Percentiles rank a stretch among this genome's conserved stretches.
Conservation (phyloP, 2,113 vertebrate genomes). For the Campylomormyrus tamandua region DNA sequence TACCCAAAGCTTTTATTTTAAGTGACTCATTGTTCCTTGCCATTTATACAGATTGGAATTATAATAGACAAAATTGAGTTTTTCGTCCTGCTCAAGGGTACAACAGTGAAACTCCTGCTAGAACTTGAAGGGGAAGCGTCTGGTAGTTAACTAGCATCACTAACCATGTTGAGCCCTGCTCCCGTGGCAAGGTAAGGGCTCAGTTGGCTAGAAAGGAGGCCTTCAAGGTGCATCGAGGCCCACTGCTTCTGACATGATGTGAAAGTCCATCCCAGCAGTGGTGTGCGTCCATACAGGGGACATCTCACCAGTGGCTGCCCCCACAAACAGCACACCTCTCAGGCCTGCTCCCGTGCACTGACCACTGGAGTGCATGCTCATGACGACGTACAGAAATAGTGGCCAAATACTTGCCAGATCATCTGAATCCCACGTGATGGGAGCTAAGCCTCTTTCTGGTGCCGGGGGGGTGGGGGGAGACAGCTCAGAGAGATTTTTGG, state of each 20-base stretch:
- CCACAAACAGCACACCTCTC: neutral
- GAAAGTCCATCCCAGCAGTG: neutral
- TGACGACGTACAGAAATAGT: neutral
- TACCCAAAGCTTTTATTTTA: neutral
- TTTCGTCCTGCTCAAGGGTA: neutral
- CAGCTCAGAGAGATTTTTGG: neutral
- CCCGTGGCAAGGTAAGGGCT: neutral
- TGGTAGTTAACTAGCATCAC: neutral
- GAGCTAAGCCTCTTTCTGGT: neutral
- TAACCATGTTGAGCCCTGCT: neutral
- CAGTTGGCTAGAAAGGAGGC: neutral
- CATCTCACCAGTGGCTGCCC: neutral
- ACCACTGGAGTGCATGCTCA: neutral
- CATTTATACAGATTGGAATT: neutral
- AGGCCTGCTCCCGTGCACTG: neutral
- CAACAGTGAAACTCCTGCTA: neutral
- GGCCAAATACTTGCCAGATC: neutral
- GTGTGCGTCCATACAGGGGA: too few species aligned
- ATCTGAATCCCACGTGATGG: slow-evolving; percentile 11
- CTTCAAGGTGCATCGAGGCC: neutral
- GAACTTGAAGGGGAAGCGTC: neutral
- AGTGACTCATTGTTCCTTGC: neutral
- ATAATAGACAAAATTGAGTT: neutral
- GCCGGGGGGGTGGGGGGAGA: neutral
- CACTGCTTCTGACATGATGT: neutral